Percentiles rank a stretch among this genome's conserved stretches.
These are phyloP conservation scores for Holothuria leucospilota DNA, from an alignment of 53 echinoderm and acorn worm genomes.

Conservation along the genomic window DNA sequence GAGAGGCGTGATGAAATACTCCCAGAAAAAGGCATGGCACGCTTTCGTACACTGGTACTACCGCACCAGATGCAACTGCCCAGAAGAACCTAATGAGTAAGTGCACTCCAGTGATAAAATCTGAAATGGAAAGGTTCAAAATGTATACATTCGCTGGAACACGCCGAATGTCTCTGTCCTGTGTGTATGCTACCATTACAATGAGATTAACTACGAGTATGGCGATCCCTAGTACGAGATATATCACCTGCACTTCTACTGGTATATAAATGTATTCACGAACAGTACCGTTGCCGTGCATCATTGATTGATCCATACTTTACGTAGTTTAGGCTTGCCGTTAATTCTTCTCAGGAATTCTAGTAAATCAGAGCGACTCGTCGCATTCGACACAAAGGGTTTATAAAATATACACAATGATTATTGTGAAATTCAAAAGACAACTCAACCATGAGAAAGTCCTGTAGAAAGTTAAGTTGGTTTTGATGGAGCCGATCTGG, in stretches of 20 bases:
- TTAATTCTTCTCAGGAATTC: too few relatives aligned
- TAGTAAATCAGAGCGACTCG: too few relatives aligned
- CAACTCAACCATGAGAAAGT: too few relatives aligned
- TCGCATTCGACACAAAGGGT: too few relatives aligned
- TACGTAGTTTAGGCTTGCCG: too few relatives aligned
- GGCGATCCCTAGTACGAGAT: neutral
- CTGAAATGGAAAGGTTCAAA: conserved; percentile 12
- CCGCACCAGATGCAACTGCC: neutral
- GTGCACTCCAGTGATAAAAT: neutral
- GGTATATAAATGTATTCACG: neutral
- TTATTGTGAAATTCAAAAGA: too few relatives aligned
- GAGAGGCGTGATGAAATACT: neutral
- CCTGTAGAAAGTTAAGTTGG: too few relatives aligned
- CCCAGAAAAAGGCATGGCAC: neutral
- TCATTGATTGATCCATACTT: too few relatives aligned
- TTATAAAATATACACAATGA: too few relatives aligned
- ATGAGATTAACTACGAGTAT: neutral
- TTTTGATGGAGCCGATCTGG: too few relatives aligned
- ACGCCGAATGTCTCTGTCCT: neutral
- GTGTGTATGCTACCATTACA: conserved; percentile 1
- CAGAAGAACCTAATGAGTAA: neutral
- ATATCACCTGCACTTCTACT: neutral
- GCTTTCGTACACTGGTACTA: neutral
- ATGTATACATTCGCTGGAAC: conserved; percentile 16
- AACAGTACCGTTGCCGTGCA: too few relatives aligned